Conservation (phyloP, 2,888 invertebrate species). For the Noctua janthina region DNA sequence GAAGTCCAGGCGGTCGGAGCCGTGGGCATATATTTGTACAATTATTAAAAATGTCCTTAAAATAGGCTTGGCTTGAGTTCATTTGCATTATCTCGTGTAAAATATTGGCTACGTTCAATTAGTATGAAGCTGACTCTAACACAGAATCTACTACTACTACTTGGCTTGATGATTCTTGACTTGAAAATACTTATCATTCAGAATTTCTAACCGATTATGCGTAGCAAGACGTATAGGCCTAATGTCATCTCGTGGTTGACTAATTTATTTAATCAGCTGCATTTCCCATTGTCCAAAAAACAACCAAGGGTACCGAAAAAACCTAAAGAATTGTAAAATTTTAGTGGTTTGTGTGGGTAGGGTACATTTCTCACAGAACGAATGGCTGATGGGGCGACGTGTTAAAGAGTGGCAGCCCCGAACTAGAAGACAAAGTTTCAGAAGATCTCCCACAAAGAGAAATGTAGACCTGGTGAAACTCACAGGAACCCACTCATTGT, state of each 20-base stretch:
- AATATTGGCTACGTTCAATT: background rate
- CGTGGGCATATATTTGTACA: too few relatives aligned
- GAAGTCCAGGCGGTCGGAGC: background rate
- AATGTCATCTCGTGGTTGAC: background rate
- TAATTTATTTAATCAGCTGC: background rate
- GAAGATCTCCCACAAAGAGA: background rate
- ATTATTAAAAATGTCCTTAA: too few relatives aligned
- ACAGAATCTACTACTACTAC: background rate
- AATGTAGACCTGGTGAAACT: background rate
- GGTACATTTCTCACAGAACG: background rate
- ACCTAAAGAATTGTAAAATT: background rate
- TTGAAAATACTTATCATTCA: background rate
- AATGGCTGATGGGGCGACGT: background rate
- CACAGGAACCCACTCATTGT: background rate
- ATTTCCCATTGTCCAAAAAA: background rate
- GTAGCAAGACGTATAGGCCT: background rate
- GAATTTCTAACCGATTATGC: background rate
- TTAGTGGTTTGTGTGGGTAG: too few relatives aligned
- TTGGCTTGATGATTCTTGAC: background rate
- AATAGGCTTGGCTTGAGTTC: background rate
- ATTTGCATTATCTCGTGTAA: background rate
- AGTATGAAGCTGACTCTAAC: background rate
- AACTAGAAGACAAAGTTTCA: background rate
- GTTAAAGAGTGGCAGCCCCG: background rate
- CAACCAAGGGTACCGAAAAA: background rate